Evolutionary conservation across 2,888 invertebrate species (phyloP).

Genomic region (Macaria liturata): DNA sequence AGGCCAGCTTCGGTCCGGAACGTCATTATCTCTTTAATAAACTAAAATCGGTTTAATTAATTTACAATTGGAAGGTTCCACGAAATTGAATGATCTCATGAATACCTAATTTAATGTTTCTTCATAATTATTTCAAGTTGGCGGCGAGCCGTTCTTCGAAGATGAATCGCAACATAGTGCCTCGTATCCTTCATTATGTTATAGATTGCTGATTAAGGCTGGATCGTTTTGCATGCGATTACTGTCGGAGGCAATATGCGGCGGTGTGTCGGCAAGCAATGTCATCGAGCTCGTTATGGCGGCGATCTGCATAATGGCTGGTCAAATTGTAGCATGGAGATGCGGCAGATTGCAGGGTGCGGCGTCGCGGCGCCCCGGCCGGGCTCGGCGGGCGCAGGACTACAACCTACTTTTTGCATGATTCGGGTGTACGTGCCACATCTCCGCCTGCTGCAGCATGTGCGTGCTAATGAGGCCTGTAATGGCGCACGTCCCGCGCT

Average conservation of each 20-base stretch:
- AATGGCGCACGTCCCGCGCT: constrained; percentile 5
- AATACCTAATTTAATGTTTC: too few relatives aligned
- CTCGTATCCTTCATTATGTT: constrained; percentile 9
- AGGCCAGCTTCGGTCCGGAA: too few relatives aligned
- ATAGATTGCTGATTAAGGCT: constrained; percentile 5
- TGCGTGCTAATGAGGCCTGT: constrained; percentile 3
- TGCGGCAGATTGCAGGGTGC: constrained; percentile 5
- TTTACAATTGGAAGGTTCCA: too few relatives aligned
- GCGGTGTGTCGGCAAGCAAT: constrained; percentile 12
- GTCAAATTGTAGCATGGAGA: constrained; percentile 14
- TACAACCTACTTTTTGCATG: constrained; percentile 6
- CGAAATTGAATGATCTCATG: too few relatives aligned
- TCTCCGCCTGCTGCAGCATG: neutral
- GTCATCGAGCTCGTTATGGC: constrained; percentile 5
- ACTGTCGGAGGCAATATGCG: constrained; percentile 3
- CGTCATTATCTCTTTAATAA: too few relatives aligned
- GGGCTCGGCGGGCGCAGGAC: constrained; percentile 4
- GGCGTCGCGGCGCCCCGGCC: constrained; percentile 1
- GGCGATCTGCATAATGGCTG: constrained; percentile 20
- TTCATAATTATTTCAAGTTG: too few relatives aligned
- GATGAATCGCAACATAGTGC: constrained; percentile 1
- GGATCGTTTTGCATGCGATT: constrained; percentile 15
- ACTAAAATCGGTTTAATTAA: too few relatives aligned
- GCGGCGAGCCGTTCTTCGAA: neutral
- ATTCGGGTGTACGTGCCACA: constrained; percentile 13